phyloP scores from a whole-genome alignment of 2,888 invertebrate genomes.

The Saturnia japonica region DNA sequence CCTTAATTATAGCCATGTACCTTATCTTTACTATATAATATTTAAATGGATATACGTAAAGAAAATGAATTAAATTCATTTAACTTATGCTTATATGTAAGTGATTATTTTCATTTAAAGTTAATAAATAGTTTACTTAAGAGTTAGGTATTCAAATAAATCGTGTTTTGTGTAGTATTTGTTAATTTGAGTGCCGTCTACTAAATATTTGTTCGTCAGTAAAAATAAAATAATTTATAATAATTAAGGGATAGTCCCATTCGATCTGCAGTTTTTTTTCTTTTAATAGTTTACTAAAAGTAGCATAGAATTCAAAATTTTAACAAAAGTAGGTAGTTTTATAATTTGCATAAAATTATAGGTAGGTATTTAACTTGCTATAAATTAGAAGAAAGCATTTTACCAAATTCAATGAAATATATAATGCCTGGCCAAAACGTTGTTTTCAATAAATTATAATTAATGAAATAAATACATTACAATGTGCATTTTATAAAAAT shows the following conservation, averaged over 20 bases:
- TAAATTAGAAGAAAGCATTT: too few relatives aligned
- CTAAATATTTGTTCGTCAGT: background rate
- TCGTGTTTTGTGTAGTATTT: background rate
- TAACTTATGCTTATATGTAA: constrained; percentile 23
- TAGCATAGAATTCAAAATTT: too few relatives aligned
- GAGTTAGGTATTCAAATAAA: background rate
- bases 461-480: too few relatives aligned
- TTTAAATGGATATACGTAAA: constrained; percentile 15
- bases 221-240: background rate
- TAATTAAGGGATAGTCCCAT: background rate
- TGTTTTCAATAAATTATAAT: too few relatives aligned
- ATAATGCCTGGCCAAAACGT: too few relatives aligned
- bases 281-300: background rate
- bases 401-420: too few relatives aligned
- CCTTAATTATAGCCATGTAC: constrained; percentile 45
- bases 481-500: too few relatives aligned
- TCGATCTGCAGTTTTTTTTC: background rate
- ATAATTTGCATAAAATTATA: too few relatives aligned
- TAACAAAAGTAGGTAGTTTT: too few relatives aligned
- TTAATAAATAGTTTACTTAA: background rate
- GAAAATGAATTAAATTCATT: constrained; percentile 27
- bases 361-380: too few relatives aligned
- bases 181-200: background rate
- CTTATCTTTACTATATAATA: constrained; percentile 29
- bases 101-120: constrained; percentile 15